Evolutionary conservation across 2,797 vertebrate species (phyloP), one percentile per base, ranked within the genome.

Genomic region (Hypotaenidia okinawae): DNA sequence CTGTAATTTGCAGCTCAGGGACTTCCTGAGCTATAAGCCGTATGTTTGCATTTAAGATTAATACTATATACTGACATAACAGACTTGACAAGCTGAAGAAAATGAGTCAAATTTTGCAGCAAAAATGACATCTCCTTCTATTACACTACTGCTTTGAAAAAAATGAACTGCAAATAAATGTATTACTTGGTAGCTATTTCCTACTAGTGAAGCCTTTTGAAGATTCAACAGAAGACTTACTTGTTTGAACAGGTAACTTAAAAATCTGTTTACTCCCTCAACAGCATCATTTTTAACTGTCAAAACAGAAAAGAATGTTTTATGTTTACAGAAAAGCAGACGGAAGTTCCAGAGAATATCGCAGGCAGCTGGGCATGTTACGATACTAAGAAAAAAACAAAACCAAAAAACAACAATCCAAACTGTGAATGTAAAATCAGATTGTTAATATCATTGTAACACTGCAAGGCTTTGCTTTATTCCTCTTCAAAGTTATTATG

Each of bases 181-280:
- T 78, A 68, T 68, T 87, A 74, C 77, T 84, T 14, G 5, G 83
- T 70, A 93, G 88, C 67, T 77, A 95, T 87, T 89, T 97, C 90
- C 81, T 89, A 94, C 67, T 78, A 77, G 72, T 90, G 49, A 19
- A 94, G 72, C 28, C 95, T 96, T 97, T 87, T 96, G 94, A 96
- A 95, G 94, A 94, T 81, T 94, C 59, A 93, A 91, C 73, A 90
- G 92, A 84, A 89, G 76, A 79, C 76, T 66, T 89, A 89, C 96
- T 84, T 96, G 96, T 95, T 94, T 86, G 84, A 96, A 95, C 96
- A 96, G 73, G 95, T 95, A 95, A 91, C 79, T 94, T 91, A 93
- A 95, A 95, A 96, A 93, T 96, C 94, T 94, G 95, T 96, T 95
- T 95, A 96, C 92, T 94, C 89, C 78, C 91, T 95, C 87, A 78